Conservation (phyloP, 2,888 invertebrate genomes). For the Crematogaster levior region DNA sequence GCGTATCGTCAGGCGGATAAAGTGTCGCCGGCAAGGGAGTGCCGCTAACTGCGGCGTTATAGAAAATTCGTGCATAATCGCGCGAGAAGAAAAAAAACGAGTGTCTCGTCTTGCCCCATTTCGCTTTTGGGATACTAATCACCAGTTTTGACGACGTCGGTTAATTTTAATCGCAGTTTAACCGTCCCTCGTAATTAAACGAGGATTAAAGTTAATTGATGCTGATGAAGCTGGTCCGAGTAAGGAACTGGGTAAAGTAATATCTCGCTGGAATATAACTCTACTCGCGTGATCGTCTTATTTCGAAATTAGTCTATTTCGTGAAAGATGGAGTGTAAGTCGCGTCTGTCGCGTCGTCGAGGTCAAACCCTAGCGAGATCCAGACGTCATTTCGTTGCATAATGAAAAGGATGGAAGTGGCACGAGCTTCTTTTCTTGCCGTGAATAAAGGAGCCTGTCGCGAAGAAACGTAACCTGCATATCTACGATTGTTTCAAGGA, state of each 20-base stretch:
- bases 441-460: constrained; percentile 39
- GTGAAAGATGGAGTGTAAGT: not conserved
- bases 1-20: constrained; percentile 26
- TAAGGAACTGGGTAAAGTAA: not conserved
- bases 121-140: constrained; percentile 8
- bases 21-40: not conserved
- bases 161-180: constrained; percentile 45
- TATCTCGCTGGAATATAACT: not conserved
- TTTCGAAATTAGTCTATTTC: constrained; percentile 1
- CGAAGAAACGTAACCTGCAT: constrained; percentile 36
- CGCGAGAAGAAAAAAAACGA: not conserved
- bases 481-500: constrained; percentile 69
- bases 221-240: not conserved
- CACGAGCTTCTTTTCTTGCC: constrained; percentile 10
- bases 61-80: not conserved
- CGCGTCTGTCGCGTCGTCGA: not conserved
- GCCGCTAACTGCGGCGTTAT: constrained; percentile 1
- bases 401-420: constrained; percentile 16
- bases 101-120: not conserved
- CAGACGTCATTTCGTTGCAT: constrained; percentile 1
- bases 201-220: constrained; percentile 42
- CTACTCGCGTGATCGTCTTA: not conserved
- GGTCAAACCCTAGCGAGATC: not conserved
- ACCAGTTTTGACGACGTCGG: not conserved
- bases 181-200: constrained; percentile 22